Conservation (phyloP, 2,113 vertebrate genomes). For the Henicopernis longicauda region DNA sequence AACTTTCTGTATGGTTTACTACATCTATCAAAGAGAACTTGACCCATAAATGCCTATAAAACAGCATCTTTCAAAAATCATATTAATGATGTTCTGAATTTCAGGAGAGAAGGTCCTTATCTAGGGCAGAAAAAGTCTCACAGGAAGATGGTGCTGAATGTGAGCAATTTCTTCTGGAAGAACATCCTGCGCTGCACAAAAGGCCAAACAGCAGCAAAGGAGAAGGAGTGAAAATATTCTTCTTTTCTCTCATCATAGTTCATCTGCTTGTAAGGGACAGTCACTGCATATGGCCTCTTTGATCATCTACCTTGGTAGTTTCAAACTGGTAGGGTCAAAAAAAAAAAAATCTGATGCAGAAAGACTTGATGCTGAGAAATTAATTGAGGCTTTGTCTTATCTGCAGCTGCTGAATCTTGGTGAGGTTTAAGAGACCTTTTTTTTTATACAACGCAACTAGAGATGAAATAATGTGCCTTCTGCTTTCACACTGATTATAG, state of each 20-base stretch:
- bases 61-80: neutral
- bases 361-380: neutral
- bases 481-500: neutral
- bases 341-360: neutral
- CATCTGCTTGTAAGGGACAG: neutral
- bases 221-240: neutral
- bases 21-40: neutral
- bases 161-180: neutral
- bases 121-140: neutral
- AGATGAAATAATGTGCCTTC: neutral
- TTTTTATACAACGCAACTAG: neutral
- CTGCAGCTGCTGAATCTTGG: neutral
- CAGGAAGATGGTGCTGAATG: neutral
- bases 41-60: neutral
- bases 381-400: neutral
- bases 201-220: neutral
- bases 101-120: neutral
- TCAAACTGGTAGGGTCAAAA: neutral
- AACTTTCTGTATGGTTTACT: neutral
- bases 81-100: neutral
- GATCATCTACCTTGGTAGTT: neutral
- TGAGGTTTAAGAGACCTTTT: neutral
- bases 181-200: neutral
- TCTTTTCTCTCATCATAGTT: neutral
- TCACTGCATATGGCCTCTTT: neutral